These are phyloP conservation scores for Rhagonycha lutea DNA, from an alignment of 2,888 invertebrate species.

Conservation along the genomic window DNA sequence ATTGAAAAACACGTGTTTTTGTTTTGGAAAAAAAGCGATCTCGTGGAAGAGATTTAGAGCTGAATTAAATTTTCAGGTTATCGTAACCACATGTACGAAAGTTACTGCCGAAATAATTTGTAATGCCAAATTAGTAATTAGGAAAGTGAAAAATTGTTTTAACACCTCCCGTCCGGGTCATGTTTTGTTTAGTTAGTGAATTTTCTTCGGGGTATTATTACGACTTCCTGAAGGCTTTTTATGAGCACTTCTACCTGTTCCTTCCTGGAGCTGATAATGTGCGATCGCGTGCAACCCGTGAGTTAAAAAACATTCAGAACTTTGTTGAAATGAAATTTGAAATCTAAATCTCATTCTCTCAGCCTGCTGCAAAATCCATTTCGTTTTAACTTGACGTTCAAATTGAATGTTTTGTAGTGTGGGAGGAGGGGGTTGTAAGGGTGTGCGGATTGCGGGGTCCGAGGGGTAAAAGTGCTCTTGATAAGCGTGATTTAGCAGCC, in stretches of 20 bases:
- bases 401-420: slow-evolving; percentile 64
- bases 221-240: slow-evolving; percentile 27
- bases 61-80: not conserved
- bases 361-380: slow-evolving; percentile 62
- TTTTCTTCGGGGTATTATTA: slow-evolving; percentile 18
- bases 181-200: slow-evolving; percentile 6
- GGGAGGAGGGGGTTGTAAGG: slow-evolving; percentile 43
- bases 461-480: slow-evolving; percentile 58
- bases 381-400: slow-evolving; percentile 63
- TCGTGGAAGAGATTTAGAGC: not conserved
- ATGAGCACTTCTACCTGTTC: slow-evolving; percentile 26
- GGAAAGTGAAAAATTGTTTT: slow-evolving; percentile 2
- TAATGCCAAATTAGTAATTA: not conserved
- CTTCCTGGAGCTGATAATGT: slow-evolving; percentile 25
- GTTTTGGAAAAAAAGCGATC: not conserved
- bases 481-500: slow-evolving; percentile 77
- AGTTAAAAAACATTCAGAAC: slow-evolving; percentile 40
- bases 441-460: slow-evolving; percentile 35
- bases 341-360: slow-evolving; percentile 57
- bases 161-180: not conserved
- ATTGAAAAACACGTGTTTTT: not conserved
- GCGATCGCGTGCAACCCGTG: slow-evolving; percentile 26
- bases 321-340: slow-evolving; percentile 52
- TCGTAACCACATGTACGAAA: not conserved
- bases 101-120: not conserved